Percentiles rank a stretch among this genome's conserved stretches.
Evolutionary conservation across 2,113 vertebrate species (phyloP).

Genomic region (Poeciliopsis occidentalis): DNA sequence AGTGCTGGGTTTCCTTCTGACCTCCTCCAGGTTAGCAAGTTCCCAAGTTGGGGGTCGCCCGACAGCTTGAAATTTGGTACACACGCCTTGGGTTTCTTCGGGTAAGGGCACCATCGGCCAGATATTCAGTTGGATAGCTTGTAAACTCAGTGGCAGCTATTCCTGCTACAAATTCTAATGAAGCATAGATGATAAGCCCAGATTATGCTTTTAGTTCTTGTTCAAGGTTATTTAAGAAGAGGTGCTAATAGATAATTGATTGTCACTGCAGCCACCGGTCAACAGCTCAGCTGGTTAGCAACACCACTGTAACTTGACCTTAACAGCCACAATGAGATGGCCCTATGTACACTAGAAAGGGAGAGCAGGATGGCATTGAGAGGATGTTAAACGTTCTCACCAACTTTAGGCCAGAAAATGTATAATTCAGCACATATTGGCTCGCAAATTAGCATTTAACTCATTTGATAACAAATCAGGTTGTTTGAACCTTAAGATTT

Average conservation of each 20-base stretch:
- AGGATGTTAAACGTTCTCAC: conserved; percentile 47
- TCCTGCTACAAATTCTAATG: conserved; percentile 17
- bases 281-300: conserved; percentile 56
- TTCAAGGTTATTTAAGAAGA: conserved; percentile 35
- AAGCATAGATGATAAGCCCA: conserved; percentile 16
- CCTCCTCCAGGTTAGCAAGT: conserved; percentile 77
- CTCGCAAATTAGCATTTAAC: background rate
- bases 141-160: conserved; percentile 23
- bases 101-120: conserved; percentile 53
- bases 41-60: conserved; percentile 81
- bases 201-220: conserved; percentile 28
- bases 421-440: background rate
- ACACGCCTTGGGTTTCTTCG: conserved; percentile 60
- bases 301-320: conserved; percentile 57
- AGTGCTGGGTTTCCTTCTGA: conserved; percentile 74
- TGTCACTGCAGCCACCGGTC: conserved; percentile 29
- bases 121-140: conserved; percentile 48
- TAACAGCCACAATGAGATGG: conserved; percentile 49
- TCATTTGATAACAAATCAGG: conserved; percentile 6
- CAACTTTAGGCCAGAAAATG: conserved; percentile 16
- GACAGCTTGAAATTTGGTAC: conserved; percentile 78
- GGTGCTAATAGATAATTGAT: conserved; percentile 47
- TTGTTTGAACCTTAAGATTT: conserved; percentile 49
- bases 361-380: conserved; percentile 32
- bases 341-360: conserved; percentile 31